Evolutionary conservation across 2,888 invertebrate genomes (phyloP).

Genomic region (Omphaloscelis lunosa): DNA sequence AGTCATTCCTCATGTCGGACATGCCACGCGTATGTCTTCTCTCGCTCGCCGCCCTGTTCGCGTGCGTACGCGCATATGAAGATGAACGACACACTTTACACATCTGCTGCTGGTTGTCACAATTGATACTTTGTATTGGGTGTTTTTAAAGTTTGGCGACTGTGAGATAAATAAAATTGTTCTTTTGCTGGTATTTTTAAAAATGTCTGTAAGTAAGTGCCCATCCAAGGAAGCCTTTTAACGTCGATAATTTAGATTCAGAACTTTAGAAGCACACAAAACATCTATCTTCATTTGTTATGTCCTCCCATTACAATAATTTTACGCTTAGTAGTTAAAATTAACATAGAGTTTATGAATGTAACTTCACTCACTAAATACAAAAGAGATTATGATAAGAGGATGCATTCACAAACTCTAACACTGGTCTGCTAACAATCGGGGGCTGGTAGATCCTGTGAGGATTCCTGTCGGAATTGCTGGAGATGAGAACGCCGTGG

Average conservation of each 20-base stretch:
- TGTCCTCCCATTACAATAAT: slow-evolving; percentile 71
- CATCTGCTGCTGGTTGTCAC: slow-evolving; percentile 69
- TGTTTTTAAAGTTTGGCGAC: slow-evolving; percentile 66
- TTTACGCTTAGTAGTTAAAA: slow-evolving; percentile 72
- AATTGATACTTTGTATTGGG: slow-evolving; percentile 68
- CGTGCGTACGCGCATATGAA: slow-evolving; percentile 75
- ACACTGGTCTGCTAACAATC: slow-evolving; percentile 69
- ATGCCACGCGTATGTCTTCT: slow-evolving; percentile 74
- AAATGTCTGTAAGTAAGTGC: slow-evolving; percentile 1
- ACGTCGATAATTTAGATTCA: background rate
- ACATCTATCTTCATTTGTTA: slow-evolving; percentile 74
- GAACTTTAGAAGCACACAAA: slow-evolving; percentile 67
- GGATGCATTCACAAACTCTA: slow-evolving; percentile 72
- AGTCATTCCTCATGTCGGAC: slow-evolving; percentile 32
- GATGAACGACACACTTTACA: slow-evolving; percentile 75
- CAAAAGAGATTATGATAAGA: slow-evolving; percentile 38
- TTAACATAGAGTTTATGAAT: slow-evolving; percentile 80
- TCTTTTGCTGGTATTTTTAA: background rate
- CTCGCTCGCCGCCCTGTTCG: slow-evolving; percentile 72
- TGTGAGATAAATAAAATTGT: background rate
- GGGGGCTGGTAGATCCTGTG: slow-evolving; percentile 90
- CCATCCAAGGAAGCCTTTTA: background rate
- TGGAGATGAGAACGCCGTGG: slow-evolving; percentile 92
- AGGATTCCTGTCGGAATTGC: slow-evolving; percentile 91
- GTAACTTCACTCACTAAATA: slow-evolving; percentile 59